phyloP scores from a whole-genome alignment of 2,797 vertebrate species.

The Gorsachius magnificus region DNA sequence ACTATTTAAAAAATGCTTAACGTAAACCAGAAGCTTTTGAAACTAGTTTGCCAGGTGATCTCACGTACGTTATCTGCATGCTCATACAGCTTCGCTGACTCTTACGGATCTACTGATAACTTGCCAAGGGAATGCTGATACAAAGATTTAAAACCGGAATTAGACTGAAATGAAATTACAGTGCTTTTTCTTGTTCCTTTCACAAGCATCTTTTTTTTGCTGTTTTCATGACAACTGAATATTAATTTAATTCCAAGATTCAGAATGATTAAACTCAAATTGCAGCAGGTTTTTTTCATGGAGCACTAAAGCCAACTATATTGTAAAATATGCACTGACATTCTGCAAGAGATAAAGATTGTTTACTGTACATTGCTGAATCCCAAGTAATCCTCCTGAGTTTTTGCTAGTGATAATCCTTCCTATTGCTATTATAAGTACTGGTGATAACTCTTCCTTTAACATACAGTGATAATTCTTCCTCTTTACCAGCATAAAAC shows the following conservation, averaged over 20 bases:
- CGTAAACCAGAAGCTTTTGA: neutral
- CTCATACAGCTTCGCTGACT: neutral
- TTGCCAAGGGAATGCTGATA: neutral
- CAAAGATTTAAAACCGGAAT: constrained; percentile 2
- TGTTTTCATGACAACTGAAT: constrained; percentile 13
- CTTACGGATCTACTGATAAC: neutral
- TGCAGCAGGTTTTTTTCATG: constrained; percentile 8
- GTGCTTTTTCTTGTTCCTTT: neutral
- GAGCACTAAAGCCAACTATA: neutral
- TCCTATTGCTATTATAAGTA: constrained; percentile 4
- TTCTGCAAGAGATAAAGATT: constrained; percentile 46
- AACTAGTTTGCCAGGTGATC: neutral
- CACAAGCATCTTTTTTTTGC: neutral
- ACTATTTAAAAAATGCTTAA: neutral
- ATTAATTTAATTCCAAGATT: constrained; percentile 44
- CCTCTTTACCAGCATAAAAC: neutral
- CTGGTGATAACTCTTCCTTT: constrained; percentile 21
- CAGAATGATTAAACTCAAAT: constrained; percentile 28
- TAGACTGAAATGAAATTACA: neutral
- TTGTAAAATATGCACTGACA: constrained; percentile 20
- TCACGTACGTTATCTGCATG: neutral
- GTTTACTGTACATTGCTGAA: constrained; percentile 37
- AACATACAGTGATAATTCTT: constrained; percentile 35
- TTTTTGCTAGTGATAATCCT: constrained; percentile 30
- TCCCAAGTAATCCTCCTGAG: constrained; percentile 47